Conservation (phyloP, 2,113 vertebrate genomes). For the Tiliqua scincoides region DNA sequence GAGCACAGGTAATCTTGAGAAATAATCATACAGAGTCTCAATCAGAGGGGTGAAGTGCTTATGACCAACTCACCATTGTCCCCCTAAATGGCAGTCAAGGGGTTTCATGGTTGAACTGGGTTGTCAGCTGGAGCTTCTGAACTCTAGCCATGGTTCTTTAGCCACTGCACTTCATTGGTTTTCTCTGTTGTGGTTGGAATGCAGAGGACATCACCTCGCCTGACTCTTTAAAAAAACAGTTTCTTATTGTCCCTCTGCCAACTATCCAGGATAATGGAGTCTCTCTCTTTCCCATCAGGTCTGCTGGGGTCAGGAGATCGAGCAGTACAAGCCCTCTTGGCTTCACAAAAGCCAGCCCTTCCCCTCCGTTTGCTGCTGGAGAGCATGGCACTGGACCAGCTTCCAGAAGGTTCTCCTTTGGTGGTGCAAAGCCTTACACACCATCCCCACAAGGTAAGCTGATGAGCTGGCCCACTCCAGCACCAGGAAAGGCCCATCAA, state of each 20-base stretch:
- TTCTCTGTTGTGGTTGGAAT: background rate
- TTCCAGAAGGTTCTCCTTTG: conserved; percentile 81
- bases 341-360: conserved; percentile 77
- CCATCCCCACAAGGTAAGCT: conserved; percentile 85
- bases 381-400: conserved; percentile 69
- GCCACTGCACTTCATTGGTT: too few species aligned
- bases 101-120: background rate
- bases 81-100: background rate
- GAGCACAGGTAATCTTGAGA: too few species aligned
- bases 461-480: rapidly evolving
- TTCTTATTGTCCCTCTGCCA: background rate
- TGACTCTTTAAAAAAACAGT: background rate
- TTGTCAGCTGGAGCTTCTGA: background rate
- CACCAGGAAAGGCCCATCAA: background rate
- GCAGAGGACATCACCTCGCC: background rate
- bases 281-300: conserved; percentile 70
- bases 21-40: too few species aligned
- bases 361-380: conserved; percentile 78
- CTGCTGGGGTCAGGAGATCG: conserved; percentile 73
- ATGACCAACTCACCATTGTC: too few species aligned
- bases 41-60: too few species aligned
- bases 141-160: background rate
- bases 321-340: conserved; percentile 77
- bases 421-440: conserved; percentile 81
- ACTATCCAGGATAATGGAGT: conserved; percentile 3